These are phyloP conservation scores for Tiaroga cobitis DNA, from an alignment of 2,797 vertebrate species.

Conservation along the genomic window DNA sequence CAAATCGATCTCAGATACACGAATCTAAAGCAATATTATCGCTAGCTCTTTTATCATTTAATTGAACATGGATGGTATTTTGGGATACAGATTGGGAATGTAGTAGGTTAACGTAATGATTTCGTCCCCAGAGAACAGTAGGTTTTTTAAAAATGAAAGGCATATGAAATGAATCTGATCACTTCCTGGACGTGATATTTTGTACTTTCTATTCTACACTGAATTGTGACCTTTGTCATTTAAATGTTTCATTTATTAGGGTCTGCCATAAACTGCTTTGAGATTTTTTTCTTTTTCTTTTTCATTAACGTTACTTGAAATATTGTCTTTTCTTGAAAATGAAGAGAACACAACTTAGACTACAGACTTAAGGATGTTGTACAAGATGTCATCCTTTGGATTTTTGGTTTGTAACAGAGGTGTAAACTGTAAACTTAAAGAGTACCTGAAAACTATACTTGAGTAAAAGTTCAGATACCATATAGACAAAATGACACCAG, in stretches of 20 bases:
- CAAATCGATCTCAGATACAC: not conserved
- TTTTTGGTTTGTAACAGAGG: not conserved
- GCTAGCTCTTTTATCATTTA: not conserved
- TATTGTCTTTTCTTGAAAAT: not conserved
- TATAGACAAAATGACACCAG: not conserved
- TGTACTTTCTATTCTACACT: not conserved
- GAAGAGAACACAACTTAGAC: not conserved
- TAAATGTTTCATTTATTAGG: not conserved
- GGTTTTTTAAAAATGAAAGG: not conserved
- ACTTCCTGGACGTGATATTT: not conserved
- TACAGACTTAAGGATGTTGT: not conserved
- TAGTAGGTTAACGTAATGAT: not conserved
- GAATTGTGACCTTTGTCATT: slow-evolving; percentile 10
- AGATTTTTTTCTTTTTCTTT: too few relatives aligned
- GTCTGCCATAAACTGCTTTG: slow-evolving; percentile 7
- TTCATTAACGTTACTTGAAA: not conserved
- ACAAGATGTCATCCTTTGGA: not conserved
- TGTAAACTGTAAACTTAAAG: not conserved
- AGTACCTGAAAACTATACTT: not conserved
- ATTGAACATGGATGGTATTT: not conserved
- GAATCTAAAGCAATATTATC: not conserved
- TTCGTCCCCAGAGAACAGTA: not conserved
- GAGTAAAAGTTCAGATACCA: not conserved
- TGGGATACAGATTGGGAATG: not conserved
- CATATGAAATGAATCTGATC: not conserved